These are phyloP conservation scores for Cyphomyrus plagiostoma DNA, from an alignment of 2,113 vertebrate species.

Conservation along the genomic window DNA sequence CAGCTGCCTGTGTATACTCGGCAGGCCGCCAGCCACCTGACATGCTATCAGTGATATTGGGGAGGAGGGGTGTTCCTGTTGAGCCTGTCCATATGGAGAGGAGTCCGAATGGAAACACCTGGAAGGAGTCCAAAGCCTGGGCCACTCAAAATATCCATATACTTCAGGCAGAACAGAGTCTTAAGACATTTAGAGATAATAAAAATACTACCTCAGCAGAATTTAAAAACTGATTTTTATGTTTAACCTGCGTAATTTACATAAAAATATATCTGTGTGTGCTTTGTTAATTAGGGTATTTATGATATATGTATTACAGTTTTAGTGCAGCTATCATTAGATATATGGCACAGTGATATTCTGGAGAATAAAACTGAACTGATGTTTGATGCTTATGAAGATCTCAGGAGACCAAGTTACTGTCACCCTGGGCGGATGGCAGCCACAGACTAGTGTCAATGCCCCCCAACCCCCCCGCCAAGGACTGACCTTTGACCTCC, in stretches of 20 bases:
- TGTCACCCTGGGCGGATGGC: neutral
- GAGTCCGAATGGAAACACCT: neutral
- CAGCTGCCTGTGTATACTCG: neutral
- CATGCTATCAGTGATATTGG: neutral
- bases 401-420: neutral
- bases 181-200: neutral
- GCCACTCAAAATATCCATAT: neutral
- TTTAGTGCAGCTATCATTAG: neutral
- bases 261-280: neutral
- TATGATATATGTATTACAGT: neutral
- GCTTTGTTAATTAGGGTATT: neutral
- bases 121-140: neutral
- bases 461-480: neutral
- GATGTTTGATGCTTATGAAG: neutral
- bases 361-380: neutral
- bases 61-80: neutral
- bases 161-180: neutral
- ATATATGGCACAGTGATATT: neutral
- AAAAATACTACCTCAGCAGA: neutral
- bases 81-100: neutral
- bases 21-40: neutral
- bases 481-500: conserved; percentile 89
- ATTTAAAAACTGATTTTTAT: neutral
- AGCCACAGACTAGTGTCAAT: neutral
- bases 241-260: neutral